Evolutionary conservation across 2,888 invertebrate genomes (phyloP).

Genomic region (Lasioglossum zephyrum): DNA sequence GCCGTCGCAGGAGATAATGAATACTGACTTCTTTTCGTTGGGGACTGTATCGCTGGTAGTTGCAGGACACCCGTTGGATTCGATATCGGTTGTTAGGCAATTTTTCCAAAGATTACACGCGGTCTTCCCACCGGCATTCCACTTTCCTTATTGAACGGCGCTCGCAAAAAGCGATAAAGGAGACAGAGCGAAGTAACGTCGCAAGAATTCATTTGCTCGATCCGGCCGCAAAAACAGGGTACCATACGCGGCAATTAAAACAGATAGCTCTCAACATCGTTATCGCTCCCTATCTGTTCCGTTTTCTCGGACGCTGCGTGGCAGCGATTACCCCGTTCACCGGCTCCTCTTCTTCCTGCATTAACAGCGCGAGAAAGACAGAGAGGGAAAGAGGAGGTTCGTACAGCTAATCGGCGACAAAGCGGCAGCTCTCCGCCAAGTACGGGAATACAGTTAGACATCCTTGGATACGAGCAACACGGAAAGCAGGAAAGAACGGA

Average conservation of each 20-base stretch:
- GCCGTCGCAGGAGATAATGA: background rate
- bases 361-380: background rate
- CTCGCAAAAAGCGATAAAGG: conserved; percentile 14
- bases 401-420: conserved; percentile 65
- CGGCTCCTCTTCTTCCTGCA: conserved; percentile 32
- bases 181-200: conserved; percentile 1
- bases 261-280: conserved; percentile 37
- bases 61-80: background rate
- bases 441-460: conserved; percentile 65
- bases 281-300: conserved; percentile 43
- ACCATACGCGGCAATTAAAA: conserved; percentile 48
- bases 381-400: background rate
- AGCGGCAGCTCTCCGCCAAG: conserved; percentile 64
- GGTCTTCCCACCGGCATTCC: conserved; percentile 14
- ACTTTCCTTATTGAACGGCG: conserved; percentile 5
- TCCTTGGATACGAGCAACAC: conserved; percentile 37
- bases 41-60: background rate
- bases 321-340: conserved; percentile 24
- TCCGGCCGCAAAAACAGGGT: conserved; percentile 26
- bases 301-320: conserved; percentile 19
- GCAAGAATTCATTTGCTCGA: conserved; percentile 16
- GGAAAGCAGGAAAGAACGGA: conserved; percentile 28
- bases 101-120: conserved; percentile 10
- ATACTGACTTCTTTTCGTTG: background rate
- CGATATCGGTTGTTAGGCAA: background rate